Evolutionary conservation across 2,113 vertebrate genomes (phyloP), one percentile per base, ranked within the genome.

Genomic region (Emydura subglobosa): DNA sequence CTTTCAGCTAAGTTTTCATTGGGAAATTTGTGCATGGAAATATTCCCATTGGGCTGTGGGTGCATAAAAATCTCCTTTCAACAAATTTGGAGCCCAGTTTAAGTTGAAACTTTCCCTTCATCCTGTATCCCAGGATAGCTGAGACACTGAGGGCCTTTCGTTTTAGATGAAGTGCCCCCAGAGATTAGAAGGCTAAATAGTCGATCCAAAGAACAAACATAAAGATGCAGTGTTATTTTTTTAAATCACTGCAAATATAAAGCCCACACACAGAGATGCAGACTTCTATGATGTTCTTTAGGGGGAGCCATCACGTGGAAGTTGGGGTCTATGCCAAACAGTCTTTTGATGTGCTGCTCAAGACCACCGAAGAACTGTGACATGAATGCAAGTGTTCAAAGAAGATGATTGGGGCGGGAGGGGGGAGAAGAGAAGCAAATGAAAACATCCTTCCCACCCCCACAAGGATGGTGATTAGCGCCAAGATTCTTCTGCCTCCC

Each of bases 11-110:
- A 85, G 90, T 95, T 95, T 95, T 95, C 90, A 90, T 93, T 76
- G 79, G 95, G 92, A 82, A 88, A 86, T 97, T 96, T 93, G 89
- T 79, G 87, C 83, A 95, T 87, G 93, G 85, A 89, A 93, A 90
- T 47, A 13, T 92, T 96, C 83, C 91, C 92, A 11, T 85, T 65
- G 29, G 89, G 95, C 90, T 95, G 89, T 92, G 89, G 55, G 68
- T n/a, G 85, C 55, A 24, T 79, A 87, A 92, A 74, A 74, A 51
- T 6, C 57, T 51, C 80, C 39, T 22, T 83, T 88, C 88, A 89
- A 79, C 50, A 92, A 80, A 88, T 91, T 72, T 0, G 0, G 74
- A 94, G 53, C 34, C 74, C 74, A 7, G 86, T 86, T 92, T 74
- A 82, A 96, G 27, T 72, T 72, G 78, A 72, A 22, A 24, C 4